These are phyloP conservation scores for Phalacrocorax carbo DNA, from an alignment of 2,113 vertebrate genomes.

Conservation along the genomic window DNA sequence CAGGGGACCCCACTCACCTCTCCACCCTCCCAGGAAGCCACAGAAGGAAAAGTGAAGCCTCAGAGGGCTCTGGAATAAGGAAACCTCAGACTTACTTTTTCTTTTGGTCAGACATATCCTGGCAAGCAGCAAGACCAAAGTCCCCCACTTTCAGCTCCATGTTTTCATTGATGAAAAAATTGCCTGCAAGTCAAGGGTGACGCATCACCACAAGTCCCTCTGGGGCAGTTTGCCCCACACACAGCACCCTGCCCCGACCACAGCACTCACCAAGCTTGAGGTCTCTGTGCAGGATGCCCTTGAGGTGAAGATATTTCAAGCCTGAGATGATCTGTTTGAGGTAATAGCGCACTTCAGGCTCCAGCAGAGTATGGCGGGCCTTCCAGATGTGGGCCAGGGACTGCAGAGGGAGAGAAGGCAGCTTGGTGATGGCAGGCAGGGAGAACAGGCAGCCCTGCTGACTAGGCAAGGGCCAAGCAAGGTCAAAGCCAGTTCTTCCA, in stretches of 20 bases:
- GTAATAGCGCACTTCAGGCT: conserved; percentile 97
- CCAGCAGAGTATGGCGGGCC: conserved; percentile 91
- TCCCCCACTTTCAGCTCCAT: conserved; percentile 98
- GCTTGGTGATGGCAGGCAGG: not conserved
- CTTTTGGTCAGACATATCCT: conserved; percentile 87
- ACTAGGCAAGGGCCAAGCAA: not conserved
- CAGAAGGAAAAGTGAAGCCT: not conserved
- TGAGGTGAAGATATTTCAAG: conserved; percentile 94
- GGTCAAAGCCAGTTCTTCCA: conserved; percentile 53
- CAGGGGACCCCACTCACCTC: not conserved
- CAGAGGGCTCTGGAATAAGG: not conserved
- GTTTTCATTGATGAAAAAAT: conserved; percentile 98
- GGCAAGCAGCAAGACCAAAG: conserved; percentile 91
- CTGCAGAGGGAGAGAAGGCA: conserved; percentile 65
- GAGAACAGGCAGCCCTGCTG: not conserved
- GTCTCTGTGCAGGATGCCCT: conserved; percentile 92
- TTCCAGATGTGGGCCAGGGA: conserved; percentile 99
- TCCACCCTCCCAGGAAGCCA: not conserved
- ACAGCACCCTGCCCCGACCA: rapidly evolving
- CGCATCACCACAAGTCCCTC: not conserved
- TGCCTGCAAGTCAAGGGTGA: conserved; percentile 75
- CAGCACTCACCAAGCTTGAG: conserved; percentile 89
- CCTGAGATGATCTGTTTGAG: conserved; percentile 94
- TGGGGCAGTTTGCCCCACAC: not conserved
- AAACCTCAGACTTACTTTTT: conserved; percentile 87